Base-by-base conservation (phyloP, 1,140 invertebrate species). In the Hylyphantes graminicola region DNA sequence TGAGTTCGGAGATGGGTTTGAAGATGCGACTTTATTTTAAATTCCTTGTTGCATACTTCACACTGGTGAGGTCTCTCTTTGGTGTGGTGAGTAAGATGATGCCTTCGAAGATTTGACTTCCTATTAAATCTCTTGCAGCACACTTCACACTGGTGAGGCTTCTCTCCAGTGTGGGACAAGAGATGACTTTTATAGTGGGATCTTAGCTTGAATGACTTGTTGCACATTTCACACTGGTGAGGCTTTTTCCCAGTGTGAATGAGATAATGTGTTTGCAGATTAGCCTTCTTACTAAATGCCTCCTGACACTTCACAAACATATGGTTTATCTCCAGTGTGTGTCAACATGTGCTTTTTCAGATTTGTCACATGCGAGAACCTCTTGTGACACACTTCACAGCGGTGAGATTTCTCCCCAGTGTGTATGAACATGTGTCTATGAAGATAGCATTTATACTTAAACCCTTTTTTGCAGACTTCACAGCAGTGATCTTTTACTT, bases 41-140 rank as follows among this genome's bases (percentile, higher is more conserved):
- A 88, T 9, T 76, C 75, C 54, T 87, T 88, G 55, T 70, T 51
- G 74, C 88, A 89, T 11, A 87, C 74, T 19, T 87, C 85, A 68
- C 88, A 89, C 53, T 76, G 74, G 53, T 86, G 88, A 8, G 87
- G 87, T 74, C 86, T 87, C 54, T 85, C 76, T 12, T 68, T 70
- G 7, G 83, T 86, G 72, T 74, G n/a, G n/a, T n/a, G 72, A 74
- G 53, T 51, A 35, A 74, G 15, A 53, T 35, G 19, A 48, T 74
- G 72, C 48, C 12, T 70, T 70, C 35, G 21, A 15, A n/a, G 17
- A n/a, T 11, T 51, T 13, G 3, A 17, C 9, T 53, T 54, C 9
- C 13, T 10, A 15, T 15, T 21, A 35, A 4, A 50, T 35, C 7
- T 68, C 35, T 50, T 21, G 65, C 9, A 15, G 35, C n/a, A 15